A percentile compares a stretch with the other conserved stretches of the same genome.
Conservation (phyloP, 2,113 vertebrate species). For the Crotalus helleri region DNA sequence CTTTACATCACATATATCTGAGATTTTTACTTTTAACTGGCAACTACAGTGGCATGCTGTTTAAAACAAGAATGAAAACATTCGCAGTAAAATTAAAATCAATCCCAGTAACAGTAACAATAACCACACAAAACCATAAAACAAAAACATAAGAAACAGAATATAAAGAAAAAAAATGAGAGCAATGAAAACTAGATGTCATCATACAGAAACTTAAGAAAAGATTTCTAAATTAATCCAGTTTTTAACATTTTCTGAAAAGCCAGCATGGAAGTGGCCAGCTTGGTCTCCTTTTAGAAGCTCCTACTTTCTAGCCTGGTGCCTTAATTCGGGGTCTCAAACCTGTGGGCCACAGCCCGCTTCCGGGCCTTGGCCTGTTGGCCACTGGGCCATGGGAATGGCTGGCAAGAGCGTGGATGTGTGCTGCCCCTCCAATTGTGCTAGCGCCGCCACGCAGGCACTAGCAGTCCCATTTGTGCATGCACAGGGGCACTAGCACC, state of each 20-base stretch:
- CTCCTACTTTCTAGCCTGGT: neutral
- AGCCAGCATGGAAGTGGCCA: neutral
- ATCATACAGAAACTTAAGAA: neutral
- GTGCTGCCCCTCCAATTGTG: too few relatives aligned
- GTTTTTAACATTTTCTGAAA: neutral
- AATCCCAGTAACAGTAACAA: neutral
- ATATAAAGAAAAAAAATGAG: neutral
- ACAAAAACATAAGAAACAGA: neutral
- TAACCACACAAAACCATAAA: neutral
- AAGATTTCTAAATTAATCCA: neutral
- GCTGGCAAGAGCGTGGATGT: too few relatives aligned
- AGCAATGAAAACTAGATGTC: neutral
- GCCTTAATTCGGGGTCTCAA: neutral
- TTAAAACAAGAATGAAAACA: neutral
- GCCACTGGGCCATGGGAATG: too few relatives aligned
- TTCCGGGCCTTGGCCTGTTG: too few relatives aligned
- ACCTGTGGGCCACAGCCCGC: too few relatives aligned
- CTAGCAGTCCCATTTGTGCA: too few relatives aligned
- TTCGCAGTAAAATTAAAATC: neutral
- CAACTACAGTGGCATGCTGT: neutral
- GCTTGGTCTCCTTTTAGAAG: neutral
- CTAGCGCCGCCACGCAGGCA: too few relatives aligned
- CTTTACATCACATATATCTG: neutral
- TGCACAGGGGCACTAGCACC: too few relatives aligned
- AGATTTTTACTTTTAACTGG: neutral